Conservation (phyloP, 1,140 invertebrate species). For the Cydia strobilella region DNA sequence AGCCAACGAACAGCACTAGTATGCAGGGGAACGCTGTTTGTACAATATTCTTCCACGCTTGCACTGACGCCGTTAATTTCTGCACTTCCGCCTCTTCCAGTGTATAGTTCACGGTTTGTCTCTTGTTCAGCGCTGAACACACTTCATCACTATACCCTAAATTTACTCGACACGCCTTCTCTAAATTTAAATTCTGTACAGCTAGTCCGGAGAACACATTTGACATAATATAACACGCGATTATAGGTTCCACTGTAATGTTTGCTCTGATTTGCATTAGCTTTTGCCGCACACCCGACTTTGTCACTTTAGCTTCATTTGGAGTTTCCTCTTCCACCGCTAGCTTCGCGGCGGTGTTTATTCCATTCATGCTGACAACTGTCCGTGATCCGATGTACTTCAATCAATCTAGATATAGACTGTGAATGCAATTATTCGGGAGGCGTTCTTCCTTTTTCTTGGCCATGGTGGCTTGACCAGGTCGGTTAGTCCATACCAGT, state of each 20-base stretch:
- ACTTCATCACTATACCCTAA: conserved; percentile 79
- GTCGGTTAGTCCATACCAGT: conserved; percentile 33
- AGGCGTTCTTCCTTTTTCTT: background rate
- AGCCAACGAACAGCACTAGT: conserved; percentile 81
- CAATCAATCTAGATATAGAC: conserved; percentile 41
- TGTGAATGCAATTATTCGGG: conserved; percentile 8
- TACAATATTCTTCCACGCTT: conserved; percentile 80
- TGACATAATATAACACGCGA: conserved; percentile 81
- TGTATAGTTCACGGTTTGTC: conserved; percentile 77
- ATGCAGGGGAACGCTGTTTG: conserved; percentile 80
- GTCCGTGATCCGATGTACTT: conserved; percentile 37
- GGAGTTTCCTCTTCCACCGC: conserved; percentile 46
- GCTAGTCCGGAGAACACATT: conserved; percentile 81
- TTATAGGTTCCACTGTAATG: conserved; percentile 82
- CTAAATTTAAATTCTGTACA: conserved; percentile 82
- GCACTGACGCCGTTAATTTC: conserved; percentile 81
- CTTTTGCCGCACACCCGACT: conserved; percentile 58
- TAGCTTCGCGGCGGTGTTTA: conserved; percentile 57
- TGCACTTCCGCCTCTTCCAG: conserved; percentile 79
- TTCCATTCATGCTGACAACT: conserved; percentile 66
- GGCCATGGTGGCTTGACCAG: background rate
- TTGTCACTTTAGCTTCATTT: conserved; percentile 54
- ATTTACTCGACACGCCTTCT: conserved; percentile 84
- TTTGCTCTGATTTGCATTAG: conserved; percentile 69
- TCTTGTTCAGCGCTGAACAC: conserved; percentile 79